Percentiles rank a stretch among this genome's conserved stretches.
These are phyloP conservation scores for Enteromius treurensis DNA, from an alignment of 2,797 vertebrate genomes.

Conservation along the genomic window DNA sequence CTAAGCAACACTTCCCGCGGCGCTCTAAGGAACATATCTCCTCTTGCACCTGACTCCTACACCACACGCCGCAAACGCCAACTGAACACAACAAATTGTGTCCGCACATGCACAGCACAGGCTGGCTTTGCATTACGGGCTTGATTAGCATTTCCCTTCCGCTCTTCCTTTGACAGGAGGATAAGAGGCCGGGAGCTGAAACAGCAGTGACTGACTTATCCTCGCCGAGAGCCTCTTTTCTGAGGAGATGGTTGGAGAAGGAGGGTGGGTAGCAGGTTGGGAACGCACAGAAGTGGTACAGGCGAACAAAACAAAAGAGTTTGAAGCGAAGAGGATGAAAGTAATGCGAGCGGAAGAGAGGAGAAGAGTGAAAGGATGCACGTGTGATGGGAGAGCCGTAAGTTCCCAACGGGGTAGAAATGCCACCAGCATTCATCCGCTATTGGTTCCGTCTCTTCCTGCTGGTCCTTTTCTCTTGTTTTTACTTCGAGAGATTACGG, in stretches of 20 bases:
- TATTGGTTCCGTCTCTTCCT: slow-evolving; percentile 41
- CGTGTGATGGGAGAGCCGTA: slow-evolving; percentile 58
- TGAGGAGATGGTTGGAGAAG: slow-evolving; percentile 61
- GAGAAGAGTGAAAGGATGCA: slow-evolving; percentile 62
- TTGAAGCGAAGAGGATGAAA: slow-evolving; percentile 33
- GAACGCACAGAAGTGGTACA: slow-evolving; percentile 16
- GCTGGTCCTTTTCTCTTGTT: neutral
- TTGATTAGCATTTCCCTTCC: slow-evolving; percentile 47
- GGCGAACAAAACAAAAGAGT: slow-evolving; percentile 1
- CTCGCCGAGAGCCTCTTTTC: slow-evolving; percentile 68
- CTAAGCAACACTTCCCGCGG: slow-evolving; percentile 22
- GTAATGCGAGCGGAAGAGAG: slow-evolving; percentile 10
- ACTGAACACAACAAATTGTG: neutral
- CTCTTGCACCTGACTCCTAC: slow-evolving; percentile 20
- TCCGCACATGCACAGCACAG: neutral
- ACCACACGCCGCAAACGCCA: neutral
- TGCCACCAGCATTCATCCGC: slow-evolving; percentile 66
- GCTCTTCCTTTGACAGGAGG: slow-evolving; percentile 35
- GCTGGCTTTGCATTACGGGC: slow-evolving; percentile 13
- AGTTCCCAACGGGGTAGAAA: slow-evolving; percentile 73
- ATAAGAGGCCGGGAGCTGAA: slow-evolving; percentile 69
- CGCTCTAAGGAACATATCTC: neutral
- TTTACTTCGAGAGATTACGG: slow-evolving; percentile 14
- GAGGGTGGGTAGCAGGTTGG: slow-evolving; percentile 12
- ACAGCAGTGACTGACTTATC: slow-evolving; percentile 80